Evolutionary conservation across 1,140 invertebrate genomes (phyloP).

Genomic region (Euura saliciscinereae): DNA sequence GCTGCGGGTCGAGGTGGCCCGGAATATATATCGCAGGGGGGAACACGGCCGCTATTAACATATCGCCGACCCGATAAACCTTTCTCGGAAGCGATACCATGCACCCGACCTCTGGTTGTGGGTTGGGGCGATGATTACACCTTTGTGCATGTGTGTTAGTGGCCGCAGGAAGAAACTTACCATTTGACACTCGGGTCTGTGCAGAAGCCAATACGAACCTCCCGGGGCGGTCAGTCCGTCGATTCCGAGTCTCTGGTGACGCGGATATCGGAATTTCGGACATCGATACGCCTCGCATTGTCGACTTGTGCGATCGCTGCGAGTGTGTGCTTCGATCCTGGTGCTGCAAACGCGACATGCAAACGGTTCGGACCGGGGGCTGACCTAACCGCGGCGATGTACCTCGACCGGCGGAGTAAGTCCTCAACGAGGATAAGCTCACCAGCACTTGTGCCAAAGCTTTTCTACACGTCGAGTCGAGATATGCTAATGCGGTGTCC

Average conservation of each 20-base stretch:
- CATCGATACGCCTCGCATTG: too few species aligned
- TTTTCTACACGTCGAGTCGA: slow-evolving; percentile 39
- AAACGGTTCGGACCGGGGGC: slow-evolving; percentile 15
- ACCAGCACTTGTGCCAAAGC: not conserved
- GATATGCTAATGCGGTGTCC: slow-evolving; percentile 43
- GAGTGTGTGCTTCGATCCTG: too few species aligned
- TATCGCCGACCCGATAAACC: slow-evolving; percentile 56
- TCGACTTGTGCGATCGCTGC: too few species aligned
- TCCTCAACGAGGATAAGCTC: slow-evolving; percentile 23
- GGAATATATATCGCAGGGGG: slow-evolving; percentile 50
- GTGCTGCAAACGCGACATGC: not conserved
- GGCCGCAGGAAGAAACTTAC: not conserved
- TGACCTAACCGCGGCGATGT: not conserved
- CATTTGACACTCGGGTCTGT: too few species aligned
- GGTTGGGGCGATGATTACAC: not conserved
- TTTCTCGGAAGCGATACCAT: slow-evolving; percentile 56
- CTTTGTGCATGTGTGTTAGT: not conserved
- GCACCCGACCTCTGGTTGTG: slow-evolving; percentile 4
- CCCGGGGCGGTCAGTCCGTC: too few species aligned
- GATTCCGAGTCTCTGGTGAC: too few species aligned
- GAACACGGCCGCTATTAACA: slow-evolving; percentile 57
- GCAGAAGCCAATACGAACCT: too few species aligned
- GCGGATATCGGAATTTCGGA: too few species aligned
- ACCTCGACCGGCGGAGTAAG: slow-evolving; percentile 29
- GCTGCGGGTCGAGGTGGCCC: slow-evolving; percentile 11